Evolutionary conservation across 2,888 invertebrate genomes (phyloP).

Genomic region (Agrotis clavis): DNA sequence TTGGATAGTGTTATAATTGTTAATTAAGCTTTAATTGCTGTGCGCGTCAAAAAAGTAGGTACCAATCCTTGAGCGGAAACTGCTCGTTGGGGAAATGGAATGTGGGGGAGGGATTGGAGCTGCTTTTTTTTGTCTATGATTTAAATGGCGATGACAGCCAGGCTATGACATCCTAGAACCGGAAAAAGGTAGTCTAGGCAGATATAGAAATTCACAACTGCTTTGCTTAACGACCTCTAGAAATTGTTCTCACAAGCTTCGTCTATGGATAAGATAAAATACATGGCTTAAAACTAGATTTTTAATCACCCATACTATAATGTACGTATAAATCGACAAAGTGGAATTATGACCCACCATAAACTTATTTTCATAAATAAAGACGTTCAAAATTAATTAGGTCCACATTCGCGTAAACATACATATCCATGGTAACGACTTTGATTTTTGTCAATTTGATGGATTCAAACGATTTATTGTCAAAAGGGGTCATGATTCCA

Average conservation of each 20-base stretch:
- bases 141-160: constrained; percentile 32
- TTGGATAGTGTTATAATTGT: constrained; percentile 78
- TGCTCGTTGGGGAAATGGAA: constrained; percentile 37
- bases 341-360: no score
- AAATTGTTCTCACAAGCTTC: not conserved
- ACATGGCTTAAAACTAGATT: constrained; percentile 1
- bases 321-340: no score
- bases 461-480: no score
- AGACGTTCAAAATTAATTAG: no score
- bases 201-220: constrained; percentile 23
- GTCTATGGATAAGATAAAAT: not conserved
- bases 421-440: no score
- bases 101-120: constrained; percentile 46
- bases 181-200: constrained; percentile 21
- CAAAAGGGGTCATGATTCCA: no score
- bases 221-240: not conserved
- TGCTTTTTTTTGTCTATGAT: constrained; percentile 22
- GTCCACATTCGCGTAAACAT: no score
- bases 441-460: no score
- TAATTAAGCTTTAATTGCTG: constrained; percentile 76
- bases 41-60: constrained; percentile 64
- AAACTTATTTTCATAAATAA: no score
- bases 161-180: constrained; percentile 14
- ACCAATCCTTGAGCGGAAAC: constrained; percentile 65
- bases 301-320: not conserved